Evolutionary conservation across 2,113 vertebrate species (phyloP).

Genomic region (Apistogramma diplotaenia): DNA sequence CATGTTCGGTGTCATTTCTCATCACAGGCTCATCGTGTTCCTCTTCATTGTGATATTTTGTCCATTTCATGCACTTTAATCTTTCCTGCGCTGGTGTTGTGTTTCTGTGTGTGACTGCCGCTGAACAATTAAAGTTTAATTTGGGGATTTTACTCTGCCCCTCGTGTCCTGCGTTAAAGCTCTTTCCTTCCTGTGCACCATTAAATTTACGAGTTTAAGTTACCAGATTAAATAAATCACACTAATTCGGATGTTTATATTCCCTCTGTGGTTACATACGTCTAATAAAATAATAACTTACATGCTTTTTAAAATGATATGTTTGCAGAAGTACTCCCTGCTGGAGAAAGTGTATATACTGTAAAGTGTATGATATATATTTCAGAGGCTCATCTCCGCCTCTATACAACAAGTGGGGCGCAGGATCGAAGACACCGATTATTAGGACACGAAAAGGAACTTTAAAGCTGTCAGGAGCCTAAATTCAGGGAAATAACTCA

Average conservation of each 20-base stretch:
- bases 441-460: not conserved
- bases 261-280: not conserved
- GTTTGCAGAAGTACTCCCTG: not conserved
- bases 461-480: not conserved
- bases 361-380: not conserved
- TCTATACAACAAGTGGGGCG: no score
- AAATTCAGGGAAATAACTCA: not conserved
- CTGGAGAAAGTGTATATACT: no score
- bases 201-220: rapidly evolving
- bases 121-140: not conserved
- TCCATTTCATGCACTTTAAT: rapidly evolving
- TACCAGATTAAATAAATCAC: not conserved
- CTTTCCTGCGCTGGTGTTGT: not conserved
- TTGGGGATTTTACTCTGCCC: not conserved
- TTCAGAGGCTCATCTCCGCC: not conserved
- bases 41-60: rapidly evolving
- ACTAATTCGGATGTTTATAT: not conserved
- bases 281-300: not conserved
- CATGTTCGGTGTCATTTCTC: rapidly evolving
- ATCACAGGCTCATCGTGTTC: not conserved
- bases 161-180: not conserved
- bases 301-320: not conserved
- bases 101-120: not conserved
- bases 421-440: not conserved
- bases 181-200: not conserved